phyloP scores from a whole-genome alignment of 2,113 vertebrate species.

The Tyto alba region DNA sequence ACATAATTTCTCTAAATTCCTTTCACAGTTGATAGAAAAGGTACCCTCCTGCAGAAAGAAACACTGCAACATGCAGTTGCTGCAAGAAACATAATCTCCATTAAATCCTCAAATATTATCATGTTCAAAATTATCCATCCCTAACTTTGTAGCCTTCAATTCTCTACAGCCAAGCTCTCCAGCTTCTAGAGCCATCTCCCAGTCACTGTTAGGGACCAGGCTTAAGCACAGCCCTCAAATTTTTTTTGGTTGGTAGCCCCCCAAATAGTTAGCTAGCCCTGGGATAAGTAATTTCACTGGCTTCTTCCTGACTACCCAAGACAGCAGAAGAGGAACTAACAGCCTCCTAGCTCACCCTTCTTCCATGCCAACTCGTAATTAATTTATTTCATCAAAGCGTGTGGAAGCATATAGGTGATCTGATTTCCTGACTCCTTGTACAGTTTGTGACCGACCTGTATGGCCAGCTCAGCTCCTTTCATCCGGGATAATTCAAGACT shows the following conservation, averaged over 20 bases:
- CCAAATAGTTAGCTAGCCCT: not conserved
- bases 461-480: not conserved
- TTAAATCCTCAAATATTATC: not conserved
- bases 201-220: not conserved
- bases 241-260: not conserved
- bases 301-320: not conserved
- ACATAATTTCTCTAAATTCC: not conserved
- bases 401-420: not conserved
- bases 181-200: not conserved
- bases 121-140: not conserved
- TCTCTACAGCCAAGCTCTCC: not conserved
- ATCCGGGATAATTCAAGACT: not conserved
- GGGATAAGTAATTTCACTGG: not conserved
- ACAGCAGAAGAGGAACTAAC: not conserved
- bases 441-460: not conserved
- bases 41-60: not conserved
- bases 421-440: not conserved
- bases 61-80: not conserved
- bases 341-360: not conserved
- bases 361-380: not conserved
- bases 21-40: fast-evolving
- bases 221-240: not conserved
- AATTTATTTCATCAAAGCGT: not conserved
- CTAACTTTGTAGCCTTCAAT: not conserved
- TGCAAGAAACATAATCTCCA: not conserved